Conservation (phyloP, 2,888 invertebrate genomes). For the Glomeris marginata region DNA sequence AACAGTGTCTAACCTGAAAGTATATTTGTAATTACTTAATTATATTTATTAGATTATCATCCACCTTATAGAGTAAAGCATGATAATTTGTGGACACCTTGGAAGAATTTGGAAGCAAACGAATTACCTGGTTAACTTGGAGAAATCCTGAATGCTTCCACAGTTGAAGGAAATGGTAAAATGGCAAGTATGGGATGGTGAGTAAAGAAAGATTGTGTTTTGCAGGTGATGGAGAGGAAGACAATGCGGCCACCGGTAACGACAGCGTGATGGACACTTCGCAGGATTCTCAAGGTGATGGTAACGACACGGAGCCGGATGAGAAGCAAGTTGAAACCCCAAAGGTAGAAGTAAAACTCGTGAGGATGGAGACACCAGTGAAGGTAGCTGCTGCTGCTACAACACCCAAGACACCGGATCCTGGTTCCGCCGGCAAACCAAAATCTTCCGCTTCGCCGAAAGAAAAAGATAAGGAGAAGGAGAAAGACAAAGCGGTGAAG, state of each 20-base stretch:
- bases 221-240: neutral
- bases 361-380: constrained; percentile 5
- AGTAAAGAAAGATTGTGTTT: neutral
- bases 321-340: neutral
- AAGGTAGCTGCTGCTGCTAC: neutral
- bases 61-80: too few species aligned
- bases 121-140: too few species aligned
- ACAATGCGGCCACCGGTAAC: constrained; percentile 1
- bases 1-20: too few species aligned
- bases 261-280: constrained; percentile 7
- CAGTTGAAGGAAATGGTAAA: neutral
- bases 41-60: too few species aligned
- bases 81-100: too few species aligned
- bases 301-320: neutral
- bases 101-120: too few species aligned
- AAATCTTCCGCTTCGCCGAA: neutral
- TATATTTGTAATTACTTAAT: too few species aligned
- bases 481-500: constrained; percentile 9
- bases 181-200: too few species aligned
- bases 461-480: too few species aligned
- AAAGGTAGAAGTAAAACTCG: neutral
- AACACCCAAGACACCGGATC: neutral
- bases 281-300: neutral
- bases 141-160: too few species aligned
- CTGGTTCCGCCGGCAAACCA: neutral